Conservation (phyloP, 2,797 vertebrate genomes). For the Rhabdophis nuchalis region DNA sequence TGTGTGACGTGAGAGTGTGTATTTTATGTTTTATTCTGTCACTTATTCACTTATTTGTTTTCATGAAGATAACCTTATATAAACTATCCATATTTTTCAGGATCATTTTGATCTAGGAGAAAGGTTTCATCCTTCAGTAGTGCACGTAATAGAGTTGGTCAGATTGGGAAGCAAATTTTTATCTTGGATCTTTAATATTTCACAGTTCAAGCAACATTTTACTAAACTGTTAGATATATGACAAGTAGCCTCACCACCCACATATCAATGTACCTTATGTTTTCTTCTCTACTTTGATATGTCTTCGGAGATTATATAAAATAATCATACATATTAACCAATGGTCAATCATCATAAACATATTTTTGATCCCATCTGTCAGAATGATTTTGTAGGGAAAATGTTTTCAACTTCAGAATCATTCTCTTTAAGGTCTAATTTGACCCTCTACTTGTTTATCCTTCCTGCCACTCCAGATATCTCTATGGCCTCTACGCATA, state of each 20-base stretch:
- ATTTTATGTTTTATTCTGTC: slow-evolving; percentile 49
- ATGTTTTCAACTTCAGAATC: slow-evolving; percentile 3
- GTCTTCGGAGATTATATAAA: slow-evolving; percentile 19
- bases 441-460: not conserved
- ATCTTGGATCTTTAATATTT: slow-evolving; percentile 76
- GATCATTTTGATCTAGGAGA: slow-evolving; percentile 68
- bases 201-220: slow-evolving; percentile 70
- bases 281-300: slow-evolving; percentile 41
- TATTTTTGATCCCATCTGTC: slow-evolving; percentile 4
- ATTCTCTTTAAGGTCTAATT: not conserved
- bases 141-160: slow-evolving; percentile 74
- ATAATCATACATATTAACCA: slow-evolving; percentile 44
- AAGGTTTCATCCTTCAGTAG: slow-evolving; percentile 76
- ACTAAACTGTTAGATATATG: slow-evolving; percentile 64
- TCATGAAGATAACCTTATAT: slow-evolving; percentile 50
- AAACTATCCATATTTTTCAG: slow-evolving; percentile 58
- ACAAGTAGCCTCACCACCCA: slow-evolving; percentile 52
- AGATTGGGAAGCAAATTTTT: slow-evolving; percentile 68
- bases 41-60: slow-evolving; percentile 45
- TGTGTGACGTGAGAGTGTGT: not conserved
- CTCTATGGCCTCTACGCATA: not conserved
- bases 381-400: not conserved
- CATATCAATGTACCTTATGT: slow-evolving; percentile 40
- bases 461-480: not conserved
- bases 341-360: slow-evolving; percentile 44